phyloP scores from a whole-genome alignment of 2,888 invertebrate species.

The Perizoma flavofasciatum region DNA sequence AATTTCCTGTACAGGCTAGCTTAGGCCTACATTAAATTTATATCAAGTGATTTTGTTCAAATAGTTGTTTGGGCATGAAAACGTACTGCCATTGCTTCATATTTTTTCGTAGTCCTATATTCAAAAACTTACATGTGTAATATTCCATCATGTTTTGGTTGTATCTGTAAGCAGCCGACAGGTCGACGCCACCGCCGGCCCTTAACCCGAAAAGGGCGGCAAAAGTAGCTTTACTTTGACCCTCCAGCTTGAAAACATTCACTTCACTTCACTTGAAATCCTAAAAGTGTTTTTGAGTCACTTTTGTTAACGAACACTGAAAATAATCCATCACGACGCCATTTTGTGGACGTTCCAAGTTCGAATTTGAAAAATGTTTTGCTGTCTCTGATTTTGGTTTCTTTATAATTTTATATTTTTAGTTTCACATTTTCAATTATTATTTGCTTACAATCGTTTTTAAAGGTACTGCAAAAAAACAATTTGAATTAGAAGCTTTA shows the following conservation, averaged over 20 bases:
- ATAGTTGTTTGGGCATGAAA: no score
- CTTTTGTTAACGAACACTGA: slow-evolving; percentile 39
- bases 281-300: slow-evolving; percentile 37
- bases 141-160: slow-evolving; percentile 99
- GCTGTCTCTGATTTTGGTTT: slow-evolving; percentile 6
- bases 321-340: slow-evolving; percentile 39
- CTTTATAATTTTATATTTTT: background rate
- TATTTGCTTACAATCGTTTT: background rate
- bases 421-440: slow-evolving; percentile 3
- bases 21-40: no score
- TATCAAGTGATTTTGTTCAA: no score
- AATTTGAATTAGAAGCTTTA: no score
- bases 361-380: slow-evolving; percentile 11
- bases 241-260: slow-evolving; percentile 84
- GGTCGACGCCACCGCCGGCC: slow-evolving; percentile 91
- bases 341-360: slow-evolving; percentile 37
- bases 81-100: no score
- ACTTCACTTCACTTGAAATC: slow-evolving; percentile 54
- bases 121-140: slow-evolving; percentile 93
- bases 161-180: slow-evolving; percentile 97
- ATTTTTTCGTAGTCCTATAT: no score
- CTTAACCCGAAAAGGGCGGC: slow-evolving; percentile 86
- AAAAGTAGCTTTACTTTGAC: slow-evolving; percentile 85
- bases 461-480: slow-evolving; percentile 1
- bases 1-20: no score